phyloP scores from a whole-genome alignment of 2,888 invertebrate genomes.

The Dugesia japonica region DNA sequence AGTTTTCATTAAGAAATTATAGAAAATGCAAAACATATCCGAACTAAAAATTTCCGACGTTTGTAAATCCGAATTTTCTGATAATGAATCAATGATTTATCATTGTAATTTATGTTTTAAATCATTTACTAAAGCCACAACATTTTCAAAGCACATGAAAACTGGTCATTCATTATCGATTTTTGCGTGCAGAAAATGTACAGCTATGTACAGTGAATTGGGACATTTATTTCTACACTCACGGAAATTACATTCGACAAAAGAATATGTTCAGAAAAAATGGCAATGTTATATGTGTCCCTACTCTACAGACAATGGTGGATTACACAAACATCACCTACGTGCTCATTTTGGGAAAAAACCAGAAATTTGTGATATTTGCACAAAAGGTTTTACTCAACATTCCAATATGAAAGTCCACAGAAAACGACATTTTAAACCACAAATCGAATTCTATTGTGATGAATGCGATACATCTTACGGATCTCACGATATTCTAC shows the following conservation, averaged over 20 bases:
- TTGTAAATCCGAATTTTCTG: too few species aligned
- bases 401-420: background rate
- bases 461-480: background rate
- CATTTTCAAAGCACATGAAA: background rate
- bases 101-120: background rate
- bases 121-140: background rate
- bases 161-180: background rate
- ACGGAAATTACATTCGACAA: background rate
- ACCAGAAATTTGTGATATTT: background rate
- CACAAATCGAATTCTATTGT: background rate
- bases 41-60: too few species aligned
- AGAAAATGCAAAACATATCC: too few species aligned
- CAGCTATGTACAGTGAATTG: background rate
- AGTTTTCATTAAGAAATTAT: too few species aligned
- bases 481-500: background rate
- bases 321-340: background rate
- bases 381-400: background rate
- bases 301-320: background rate
- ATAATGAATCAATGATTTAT: background rate
- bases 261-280: background rate
- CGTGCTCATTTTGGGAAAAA: background rate
- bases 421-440: background rate
- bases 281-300: background rate
- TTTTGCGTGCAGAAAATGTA: background rate
- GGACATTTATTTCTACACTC: background rate